These are phyloP conservation scores for Lordiphosa stackelbergi DNA, from an alignment of 1,140 invertebrate genomes.

Conservation along the genomic window DNA sequence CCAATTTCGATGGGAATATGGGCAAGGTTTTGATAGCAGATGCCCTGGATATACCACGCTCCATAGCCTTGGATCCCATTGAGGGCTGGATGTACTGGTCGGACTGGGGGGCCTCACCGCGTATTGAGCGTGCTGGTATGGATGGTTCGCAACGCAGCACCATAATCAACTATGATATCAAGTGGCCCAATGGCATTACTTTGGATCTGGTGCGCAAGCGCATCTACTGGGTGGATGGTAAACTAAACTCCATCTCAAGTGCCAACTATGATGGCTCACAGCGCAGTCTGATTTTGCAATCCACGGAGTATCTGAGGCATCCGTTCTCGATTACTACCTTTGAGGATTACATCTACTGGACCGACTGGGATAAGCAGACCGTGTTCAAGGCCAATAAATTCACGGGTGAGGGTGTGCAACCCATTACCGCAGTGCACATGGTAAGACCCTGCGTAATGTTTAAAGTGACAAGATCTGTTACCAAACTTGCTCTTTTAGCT, in stretches of 20 bases:
- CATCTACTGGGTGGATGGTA: slow-evolving; percentile 98
- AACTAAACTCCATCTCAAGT: slow-evolving; percentile 90
- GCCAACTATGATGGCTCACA: slow-evolving; percentile 91
- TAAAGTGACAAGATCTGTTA: no score
- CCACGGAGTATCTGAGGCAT: slow-evolving; percentile 86
- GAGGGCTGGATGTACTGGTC: slow-evolving; percentile 98
- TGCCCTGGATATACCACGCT: slow-evolving; percentile 93
- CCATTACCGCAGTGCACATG: slow-evolving; percentile 86
- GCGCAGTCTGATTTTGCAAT: slow-evolving; percentile 86
- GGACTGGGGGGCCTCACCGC: slow-evolving; percentile 94
- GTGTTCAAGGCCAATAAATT: slow-evolving; percentile 97
- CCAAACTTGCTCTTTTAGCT: slow-evolving; percentile 77
- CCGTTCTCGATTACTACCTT: slow-evolving; percentile 96
- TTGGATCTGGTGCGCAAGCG: slow-evolving; percentile 89
- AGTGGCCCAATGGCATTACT: slow-evolving; percentile 97
- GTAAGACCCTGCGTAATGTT: slow-evolving; percentile 72
- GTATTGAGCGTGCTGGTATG: slow-evolving; percentile 96
- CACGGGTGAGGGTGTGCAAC: slow-evolving; percentile 86
- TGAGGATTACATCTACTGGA: slow-evolving; percentile 97
- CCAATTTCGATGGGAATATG: slow-evolving; percentile 93
- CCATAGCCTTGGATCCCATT: slow-evolving; percentile 96
- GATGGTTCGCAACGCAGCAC: slow-evolving; percentile 94
- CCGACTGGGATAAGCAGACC: slow-evolving; percentile 96
- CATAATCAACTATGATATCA: slow-evolving; percentile 92
- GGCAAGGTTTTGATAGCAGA: slow-evolving; percentile 90